Conservation (phyloP, 2,113 vertebrate genomes). For the Chroicocephalus ridibundus region DNA sequence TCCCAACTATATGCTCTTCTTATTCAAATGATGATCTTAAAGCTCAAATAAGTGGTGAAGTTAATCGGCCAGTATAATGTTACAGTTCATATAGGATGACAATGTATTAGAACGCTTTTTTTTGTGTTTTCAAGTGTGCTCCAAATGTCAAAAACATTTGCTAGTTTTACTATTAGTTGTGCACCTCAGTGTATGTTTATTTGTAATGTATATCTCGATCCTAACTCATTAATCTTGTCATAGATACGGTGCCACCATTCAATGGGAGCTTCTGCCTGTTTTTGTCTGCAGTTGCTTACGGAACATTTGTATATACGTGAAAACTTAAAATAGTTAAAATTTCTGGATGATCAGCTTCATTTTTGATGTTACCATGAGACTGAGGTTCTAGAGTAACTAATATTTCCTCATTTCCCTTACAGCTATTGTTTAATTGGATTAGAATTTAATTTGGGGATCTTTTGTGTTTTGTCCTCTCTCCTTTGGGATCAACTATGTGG, state of each 20-base stretch:
- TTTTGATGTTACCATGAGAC: neutral
- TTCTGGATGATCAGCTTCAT: neutral
- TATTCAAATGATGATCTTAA: neutral
- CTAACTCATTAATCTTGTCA: neutral
- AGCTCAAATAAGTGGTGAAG: neutral
- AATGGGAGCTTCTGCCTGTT: neutral
- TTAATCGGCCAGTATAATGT: neutral
- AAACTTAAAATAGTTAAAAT: neutral
- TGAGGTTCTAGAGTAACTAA: neutral
- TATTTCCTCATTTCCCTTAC: neutral
- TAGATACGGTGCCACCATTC: neutral
- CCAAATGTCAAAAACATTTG: neutral
- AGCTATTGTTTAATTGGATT: neutral
- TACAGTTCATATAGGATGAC: neutral
- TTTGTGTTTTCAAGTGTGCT: neutral
- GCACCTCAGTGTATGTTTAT: neutral
- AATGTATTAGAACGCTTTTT: neutral
- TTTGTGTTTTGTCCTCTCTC: neutral
- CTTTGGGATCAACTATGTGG: neutral
- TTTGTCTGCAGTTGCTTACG: neutral
- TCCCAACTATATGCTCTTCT: neutral
- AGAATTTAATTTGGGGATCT: neutral
- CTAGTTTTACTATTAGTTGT: neutral
- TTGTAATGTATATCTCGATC: neutral
- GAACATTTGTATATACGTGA: neutral